Percentiles rank a stretch among this genome's conserved stretches.
These are phyloP conservation scores for Diadema setosum DNA, from an alignment of 35 echinoderm and acorn worm genomes.

Conservation along the genomic window DNA sequence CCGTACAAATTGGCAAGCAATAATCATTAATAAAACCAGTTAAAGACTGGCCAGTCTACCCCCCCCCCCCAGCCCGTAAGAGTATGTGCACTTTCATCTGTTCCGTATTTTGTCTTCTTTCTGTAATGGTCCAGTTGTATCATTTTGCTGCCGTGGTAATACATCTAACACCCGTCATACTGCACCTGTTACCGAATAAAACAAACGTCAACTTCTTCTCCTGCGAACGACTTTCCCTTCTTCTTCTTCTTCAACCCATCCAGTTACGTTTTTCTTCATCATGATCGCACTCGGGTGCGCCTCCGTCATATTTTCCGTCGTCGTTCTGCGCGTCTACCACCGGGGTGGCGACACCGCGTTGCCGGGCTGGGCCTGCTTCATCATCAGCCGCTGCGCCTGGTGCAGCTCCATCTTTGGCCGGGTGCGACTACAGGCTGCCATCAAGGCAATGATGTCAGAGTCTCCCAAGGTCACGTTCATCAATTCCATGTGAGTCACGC, in stretches of 20 bases:
- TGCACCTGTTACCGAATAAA: too few relatives aligned
- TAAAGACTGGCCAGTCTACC: too few relatives aligned
- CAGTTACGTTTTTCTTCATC: conserved; percentile 35
- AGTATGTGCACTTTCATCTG: too few relatives aligned
- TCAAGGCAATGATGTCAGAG: not conserved
- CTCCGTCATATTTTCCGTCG: conserved; percentile 10
- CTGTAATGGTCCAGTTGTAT: too few relatives aligned
- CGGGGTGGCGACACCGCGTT: not conserved
- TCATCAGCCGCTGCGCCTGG: not conserved
- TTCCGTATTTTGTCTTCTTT: too few relatives aligned
- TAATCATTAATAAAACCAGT: too few relatives aligned
- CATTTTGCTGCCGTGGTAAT: too few relatives aligned
- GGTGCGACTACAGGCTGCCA: not conserved
- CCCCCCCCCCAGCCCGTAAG: too few relatives aligned
- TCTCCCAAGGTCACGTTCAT: not conserved
- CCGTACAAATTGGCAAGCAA: too few relatives aligned
- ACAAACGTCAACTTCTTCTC: too few relatives aligned
- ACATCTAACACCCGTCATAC: too few relatives aligned
- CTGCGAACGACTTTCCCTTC: not conserved
- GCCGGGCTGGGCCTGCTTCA: not conserved
- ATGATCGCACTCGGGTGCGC: conserved; percentile 24
- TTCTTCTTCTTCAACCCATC: not conserved
- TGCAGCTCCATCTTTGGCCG: not conserved
- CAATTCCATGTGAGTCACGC: not conserved
- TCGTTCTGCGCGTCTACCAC: conserved; percentile 15